phyloP scores from a whole-genome alignment of 37 sponge, comb jelly and placozoan genomes.

The Eunapius fragilis region DNA sequence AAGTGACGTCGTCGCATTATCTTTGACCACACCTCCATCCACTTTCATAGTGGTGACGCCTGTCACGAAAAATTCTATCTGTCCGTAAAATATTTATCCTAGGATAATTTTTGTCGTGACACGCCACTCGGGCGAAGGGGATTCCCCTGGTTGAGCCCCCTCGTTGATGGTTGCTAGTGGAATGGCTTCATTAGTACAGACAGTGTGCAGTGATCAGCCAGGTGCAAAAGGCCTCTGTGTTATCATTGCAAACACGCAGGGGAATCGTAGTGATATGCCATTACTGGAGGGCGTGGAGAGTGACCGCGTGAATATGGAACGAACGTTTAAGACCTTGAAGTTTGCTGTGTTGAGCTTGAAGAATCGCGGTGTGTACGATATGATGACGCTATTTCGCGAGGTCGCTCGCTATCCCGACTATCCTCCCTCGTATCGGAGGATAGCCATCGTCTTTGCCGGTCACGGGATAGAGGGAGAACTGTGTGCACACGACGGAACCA shows the following conservation, averaged over 20 bases:
- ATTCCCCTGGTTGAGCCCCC: background rate
- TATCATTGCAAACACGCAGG: background rate
- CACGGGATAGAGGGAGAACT: conserved; percentile 19
- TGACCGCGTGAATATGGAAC: background rate
- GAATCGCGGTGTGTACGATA: background rate
- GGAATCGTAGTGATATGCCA: background rate
- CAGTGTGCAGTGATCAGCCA: background rate
- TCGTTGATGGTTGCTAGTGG: background rate
- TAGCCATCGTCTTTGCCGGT: conserved; percentile 42
- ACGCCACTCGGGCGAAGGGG: too few relatives aligned
- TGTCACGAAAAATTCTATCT: too few relatives aligned
- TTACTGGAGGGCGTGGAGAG: background rate
- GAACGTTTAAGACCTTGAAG: conserved; percentile 13
- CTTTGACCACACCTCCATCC: too few relatives aligned
- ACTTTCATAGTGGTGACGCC: too few relatives aligned
- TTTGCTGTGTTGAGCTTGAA: background rate
- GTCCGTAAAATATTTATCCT: too few relatives aligned
- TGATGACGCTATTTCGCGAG: background rate
- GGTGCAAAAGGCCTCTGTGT: background rate
- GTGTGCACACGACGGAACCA: conserved; percentile 6
- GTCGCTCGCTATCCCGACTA: background rate
- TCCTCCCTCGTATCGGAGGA: background rate
- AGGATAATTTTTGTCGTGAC: too few relatives aligned
- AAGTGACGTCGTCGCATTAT: too few relatives aligned
- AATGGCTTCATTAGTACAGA: background rate